Evolutionary conservation across 2,797 vertebrate genomes (phyloP).

Genomic region (Agapornis canus): DNA sequence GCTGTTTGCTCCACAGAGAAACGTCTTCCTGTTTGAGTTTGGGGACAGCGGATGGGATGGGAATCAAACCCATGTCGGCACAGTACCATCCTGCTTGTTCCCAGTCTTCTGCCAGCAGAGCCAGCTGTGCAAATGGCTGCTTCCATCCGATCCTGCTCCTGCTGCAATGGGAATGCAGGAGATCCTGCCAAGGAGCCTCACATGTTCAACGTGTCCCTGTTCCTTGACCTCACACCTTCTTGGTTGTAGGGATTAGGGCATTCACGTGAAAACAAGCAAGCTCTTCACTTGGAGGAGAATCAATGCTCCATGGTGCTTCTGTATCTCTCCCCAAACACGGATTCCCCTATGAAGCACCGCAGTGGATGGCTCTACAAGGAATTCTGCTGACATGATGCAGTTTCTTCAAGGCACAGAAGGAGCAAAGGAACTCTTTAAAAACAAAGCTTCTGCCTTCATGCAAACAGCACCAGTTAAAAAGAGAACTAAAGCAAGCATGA

Average conservation of each 20-base stretch:
- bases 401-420: slow-evolving; percentile 7
- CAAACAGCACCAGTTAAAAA: slow-evolving; percentile 9
- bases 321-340: not conserved
- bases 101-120: slow-evolving; percentile 11
- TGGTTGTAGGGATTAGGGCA: not conserved
- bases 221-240: slow-evolving; percentile 50
- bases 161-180: not conserved
- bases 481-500: slow-evolving; percentile 2
- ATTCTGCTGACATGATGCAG: not conserved
- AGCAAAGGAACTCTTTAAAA: slow-evolving; percentile 19
- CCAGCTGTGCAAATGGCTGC: slow-evolving; percentile 50
- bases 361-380: not conserved
- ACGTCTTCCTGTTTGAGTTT: not conserved
- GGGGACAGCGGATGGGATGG: not conserved
- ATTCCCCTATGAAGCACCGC: not conserved
- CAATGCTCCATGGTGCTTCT: not conserved
- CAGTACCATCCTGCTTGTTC: not conserved
- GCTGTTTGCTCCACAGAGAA: not conserved
- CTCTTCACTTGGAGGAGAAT: not conserved
- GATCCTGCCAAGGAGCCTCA: not conserved
- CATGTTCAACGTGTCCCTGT: not conserved
- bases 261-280: not conserved
- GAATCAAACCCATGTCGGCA: not conserved
- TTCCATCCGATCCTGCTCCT: not conserved
- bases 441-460: slow-evolving; percentile 35